phyloP scores from a whole-genome alignment of 2,113 vertebrate genomes.

The Myxocyprinus asiaticus region DNA sequence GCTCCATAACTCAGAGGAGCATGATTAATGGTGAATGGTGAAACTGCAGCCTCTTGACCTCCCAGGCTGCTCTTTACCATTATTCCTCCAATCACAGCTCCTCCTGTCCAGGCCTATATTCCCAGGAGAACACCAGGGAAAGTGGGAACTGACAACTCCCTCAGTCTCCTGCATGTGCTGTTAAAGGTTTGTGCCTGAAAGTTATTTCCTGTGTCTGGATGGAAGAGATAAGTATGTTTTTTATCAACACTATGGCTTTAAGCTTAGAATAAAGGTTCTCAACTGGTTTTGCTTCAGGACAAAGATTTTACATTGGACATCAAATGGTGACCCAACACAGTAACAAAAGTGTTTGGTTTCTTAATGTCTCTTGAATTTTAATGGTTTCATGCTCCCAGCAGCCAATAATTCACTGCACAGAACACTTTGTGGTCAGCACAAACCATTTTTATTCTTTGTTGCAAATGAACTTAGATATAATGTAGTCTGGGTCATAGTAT shows the following conservation, averaged over 20 bases:
- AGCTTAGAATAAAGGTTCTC: too few species aligned
- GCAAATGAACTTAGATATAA: too few species aligned
- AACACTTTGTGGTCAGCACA: too few species aligned
- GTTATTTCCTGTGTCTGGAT: constrained; percentile 13
- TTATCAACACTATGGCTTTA: constrained; percentile 9
- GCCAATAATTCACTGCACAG: too few species aligned
- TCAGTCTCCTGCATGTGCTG: not conserved
- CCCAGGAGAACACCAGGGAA: constrained; percentile 9
- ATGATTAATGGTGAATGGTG: constrained; percentile 43
- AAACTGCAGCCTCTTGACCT: constrained; percentile 9
- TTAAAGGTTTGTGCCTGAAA: not conserved
- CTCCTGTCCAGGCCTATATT: not conserved
- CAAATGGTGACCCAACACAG: too few species aligned
- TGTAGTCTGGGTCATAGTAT: too few species aligned
- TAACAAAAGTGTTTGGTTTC: too few species aligned
- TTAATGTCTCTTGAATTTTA: too few species aligned
- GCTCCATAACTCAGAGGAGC: not conserved
- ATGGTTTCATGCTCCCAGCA: too few species aligned
- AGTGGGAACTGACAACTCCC: constrained; percentile 3
- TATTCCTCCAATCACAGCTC: constrained; percentile 32
- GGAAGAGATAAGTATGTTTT: constrained; percentile 8
- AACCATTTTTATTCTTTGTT: too few species aligned
- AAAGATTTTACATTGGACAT: too few species aligned
- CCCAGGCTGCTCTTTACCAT: constrained; percentile 7
- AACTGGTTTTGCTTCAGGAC: too few species aligned